Evolutionary conservation across 2,797 vertebrate genomes (phyloP), one percentile per base, ranked within the genome.

Genomic region (Lagocephalus sceleratus): DNA sequence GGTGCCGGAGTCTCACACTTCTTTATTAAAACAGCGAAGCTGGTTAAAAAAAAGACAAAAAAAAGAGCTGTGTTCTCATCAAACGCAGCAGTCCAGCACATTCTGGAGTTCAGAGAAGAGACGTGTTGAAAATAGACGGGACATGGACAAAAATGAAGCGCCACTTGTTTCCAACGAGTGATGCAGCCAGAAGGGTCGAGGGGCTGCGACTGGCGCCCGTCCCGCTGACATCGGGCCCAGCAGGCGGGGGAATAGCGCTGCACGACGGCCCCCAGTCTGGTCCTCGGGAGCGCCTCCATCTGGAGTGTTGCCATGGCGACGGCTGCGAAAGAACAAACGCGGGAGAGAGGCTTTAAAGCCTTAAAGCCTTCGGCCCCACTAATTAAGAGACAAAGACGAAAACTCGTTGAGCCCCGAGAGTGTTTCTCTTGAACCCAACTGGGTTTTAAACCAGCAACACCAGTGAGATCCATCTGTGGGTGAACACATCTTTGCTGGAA

Each of bases 211-310:
- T 58, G 60, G 58, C 44, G 6, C 42, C 21, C 21, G 0, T 43
- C 51, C 54, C n/a, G n/a, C n/a, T n/a, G n/a, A n/a, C n/a, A n/a
- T n/a, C n/a, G n/a, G n/a, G n/a, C n/a, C n/a, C 32, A 29, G 54
- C 62, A 32, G 51, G 50, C 62, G 43, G 52, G 51, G 47, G 39
- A 56, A n/a, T n/a, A n/a, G 3, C n/a, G 0, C 50, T 44, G 41
- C 35, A 44, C 43, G 53, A 44, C 11, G 0, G 20, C n/a, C 21
- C 43, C 44, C 50, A 15, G 29, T 42, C 23, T 38, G 51, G 35
- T 14, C 14, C 20, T 45, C 42, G 10, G 20, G 45, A 16, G 21
- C 15, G 6, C 6, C 14, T 62, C 21, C 26, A 39, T 35, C 40
- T 62, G 66, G 62, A 56, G 5, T 15, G 23, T 10, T 5, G 44